phyloP scores from a whole-genome alignment of 2,888 invertebrate genomes.

The Apantesis nais region DNA sequence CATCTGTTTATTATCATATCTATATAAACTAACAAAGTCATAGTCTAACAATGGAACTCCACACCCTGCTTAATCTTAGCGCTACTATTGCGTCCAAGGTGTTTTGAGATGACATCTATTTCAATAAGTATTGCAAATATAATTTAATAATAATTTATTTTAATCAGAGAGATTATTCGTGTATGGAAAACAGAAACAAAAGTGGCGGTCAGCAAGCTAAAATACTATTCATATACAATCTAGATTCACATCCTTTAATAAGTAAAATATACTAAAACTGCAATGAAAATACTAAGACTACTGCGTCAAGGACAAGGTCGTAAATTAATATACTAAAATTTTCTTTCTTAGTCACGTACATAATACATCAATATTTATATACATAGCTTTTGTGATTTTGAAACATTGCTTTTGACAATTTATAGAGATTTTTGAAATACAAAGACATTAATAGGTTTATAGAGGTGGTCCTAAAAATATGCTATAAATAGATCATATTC shows the following conservation, averaged over 20 bases:
- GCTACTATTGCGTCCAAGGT: neutral
- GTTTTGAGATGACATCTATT: neutral
- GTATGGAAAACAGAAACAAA: neutral
- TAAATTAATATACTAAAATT: neutral
- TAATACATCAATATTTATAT: too few species aligned
- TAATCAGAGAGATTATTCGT: neutral
- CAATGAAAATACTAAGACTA: too few species aligned
- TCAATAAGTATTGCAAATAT: neutral
- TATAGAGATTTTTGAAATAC: neutral
- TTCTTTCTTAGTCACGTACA: too few species aligned
- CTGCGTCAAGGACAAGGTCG: neutral
- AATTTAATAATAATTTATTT: too few species aligned
- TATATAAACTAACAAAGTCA: neutral
- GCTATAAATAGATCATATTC: too few species aligned
- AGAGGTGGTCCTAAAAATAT: too few species aligned
- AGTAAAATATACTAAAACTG: neutral
- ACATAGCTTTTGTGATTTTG: neutral
- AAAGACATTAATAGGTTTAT: too few species aligned
- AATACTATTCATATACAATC: neutral
- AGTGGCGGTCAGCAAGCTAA: neutral
- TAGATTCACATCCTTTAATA: neutral
- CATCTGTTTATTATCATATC: neutral
- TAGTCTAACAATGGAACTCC: neutral
- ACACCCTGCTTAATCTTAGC: neutral
- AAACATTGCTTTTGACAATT: neutral